Conservation (phyloP, 2,888 invertebrate genomes). For the Orgyia antiqua region DNA sequence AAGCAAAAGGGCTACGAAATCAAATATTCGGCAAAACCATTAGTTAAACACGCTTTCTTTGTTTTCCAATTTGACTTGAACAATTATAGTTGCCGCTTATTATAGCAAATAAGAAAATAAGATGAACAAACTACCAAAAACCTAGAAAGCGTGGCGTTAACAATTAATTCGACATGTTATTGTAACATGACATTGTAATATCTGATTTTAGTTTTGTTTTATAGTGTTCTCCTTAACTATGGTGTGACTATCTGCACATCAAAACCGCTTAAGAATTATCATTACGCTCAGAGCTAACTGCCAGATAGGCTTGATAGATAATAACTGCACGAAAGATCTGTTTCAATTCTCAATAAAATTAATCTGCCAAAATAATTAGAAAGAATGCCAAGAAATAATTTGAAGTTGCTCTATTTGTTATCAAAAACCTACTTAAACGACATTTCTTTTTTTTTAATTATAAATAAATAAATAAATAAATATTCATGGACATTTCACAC, state of each 20-base stretch:
- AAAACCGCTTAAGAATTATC: constrained; percentile 4
- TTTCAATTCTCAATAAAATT: too few species aligned
- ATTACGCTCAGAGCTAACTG: not conserved
- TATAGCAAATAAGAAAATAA: constrained; percentile 23
- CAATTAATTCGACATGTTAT: constrained; percentile 48
- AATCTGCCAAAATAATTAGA: too few species aligned
- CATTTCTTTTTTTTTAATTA: too few species aligned
- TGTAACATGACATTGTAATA: constrained; percentile 31
- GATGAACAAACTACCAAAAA: constrained; percentile 20
- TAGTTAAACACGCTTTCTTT: constrained; percentile 28
- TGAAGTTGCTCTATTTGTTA: too few species aligned
- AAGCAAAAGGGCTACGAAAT: constrained; percentile 1
- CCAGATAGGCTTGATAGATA: not conserved
- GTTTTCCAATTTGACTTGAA: constrained; percentile 30
- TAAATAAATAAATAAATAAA: too few species aligned
- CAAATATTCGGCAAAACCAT: constrained; percentile 11
- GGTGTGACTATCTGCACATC: constrained; percentile 25
- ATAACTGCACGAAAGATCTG: too few species aligned
- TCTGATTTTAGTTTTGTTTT: constrained; percentile 19
- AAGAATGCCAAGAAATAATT: too few species aligned
- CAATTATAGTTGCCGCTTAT: constrained; percentile 30
- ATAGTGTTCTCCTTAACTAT: constrained; percentile 13
- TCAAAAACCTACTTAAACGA: too few species aligned
- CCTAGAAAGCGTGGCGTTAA: constrained; percentile 49
- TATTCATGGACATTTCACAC: too few species aligned